Base-by-base conservation (phyloP, 2,888 invertebrate genomes). In the Julus scandinavius region DNA sequence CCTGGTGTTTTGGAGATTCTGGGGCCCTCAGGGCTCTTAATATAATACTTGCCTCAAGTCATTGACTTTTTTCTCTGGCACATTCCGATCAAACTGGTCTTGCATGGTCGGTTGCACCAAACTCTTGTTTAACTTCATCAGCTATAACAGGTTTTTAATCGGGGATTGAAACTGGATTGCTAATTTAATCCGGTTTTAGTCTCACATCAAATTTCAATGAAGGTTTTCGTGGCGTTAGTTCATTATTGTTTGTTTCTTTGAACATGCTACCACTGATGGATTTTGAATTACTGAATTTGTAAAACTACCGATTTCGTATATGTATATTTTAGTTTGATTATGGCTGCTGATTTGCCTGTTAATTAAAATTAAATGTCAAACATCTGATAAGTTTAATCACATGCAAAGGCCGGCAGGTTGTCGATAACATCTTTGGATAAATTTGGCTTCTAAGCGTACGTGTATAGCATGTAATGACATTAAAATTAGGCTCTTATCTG, bases 61-160 rank as follows among this genome's bases (percentile, higher is more conserved):
- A 80, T 80, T 80, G 80, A 29, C 72, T 72, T 29, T 17, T 45
- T 7, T 72, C 72, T n/a, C 29, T 29, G 72, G 80, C 80, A 80
- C 80, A 80, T 80, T 80, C 80, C 80, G 38, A 80, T 80, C 80
- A 80, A 80, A 80, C 80, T 80, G 80, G 80, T 80, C 29, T 20
- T 63, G 54, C 15, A 54, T 20, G 63, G 20, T 9, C 63, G 20
- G 72, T 72, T 80, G 80, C 38, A 38, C 38, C 15, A 80, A 80
- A 15, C 80, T 40, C 80, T 45, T 17, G 72, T 6, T 72, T 7
- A 72, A 80, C 2, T 72, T 29, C 20, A 80, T 80, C 38, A 11
- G 13, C 38, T 29, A 72, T 29, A 72, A 72, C 72, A 20, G 72
- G 72, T 72, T 29, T 72, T n/a, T 50, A 50, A 50, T 50, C 11